Evolutionary conservation across 2,888 invertebrate species (phyloP).

Genomic region (Marasmarcha lunaedactyla): DNA sequence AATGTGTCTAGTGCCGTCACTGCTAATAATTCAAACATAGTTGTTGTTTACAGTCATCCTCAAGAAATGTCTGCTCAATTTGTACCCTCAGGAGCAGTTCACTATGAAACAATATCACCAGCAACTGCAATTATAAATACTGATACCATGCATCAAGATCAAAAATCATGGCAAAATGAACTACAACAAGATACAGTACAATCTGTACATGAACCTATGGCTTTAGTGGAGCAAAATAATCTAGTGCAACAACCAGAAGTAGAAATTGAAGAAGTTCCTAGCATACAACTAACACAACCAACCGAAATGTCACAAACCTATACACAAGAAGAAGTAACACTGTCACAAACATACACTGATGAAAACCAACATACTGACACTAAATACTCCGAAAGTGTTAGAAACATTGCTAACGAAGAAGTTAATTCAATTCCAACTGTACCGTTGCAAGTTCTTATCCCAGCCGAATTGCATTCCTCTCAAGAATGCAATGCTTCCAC

Average conservation of each 20-base stretch:
- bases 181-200: slow-evolving; percentile 17
- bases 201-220: neutral
- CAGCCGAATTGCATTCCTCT: neutral
- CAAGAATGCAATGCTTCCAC: neutral
- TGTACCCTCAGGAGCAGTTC: slow-evolving; percentile 48
- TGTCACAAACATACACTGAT: neutral
- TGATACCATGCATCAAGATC: slow-evolving; percentile 33
- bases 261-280: neutral
- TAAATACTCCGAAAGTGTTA: neutral
- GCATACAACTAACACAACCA: neutral
- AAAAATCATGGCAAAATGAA: slow-evolving; percentile 37
- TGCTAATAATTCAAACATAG: slow-evolving; percentile 71
- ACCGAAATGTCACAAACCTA: slow-evolving; percentile 5
- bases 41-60: slow-evolving; percentile 74
- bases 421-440: neutral
- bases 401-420: neutral
- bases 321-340: neutral
- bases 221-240: slow-evolving; percentile 7
- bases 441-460: neutral
- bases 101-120: slow-evolving; percentile 50
- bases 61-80: slow-evolving; percentile 69
- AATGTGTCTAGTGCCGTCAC: slow-evolving; percentile 61
- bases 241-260: neutral
- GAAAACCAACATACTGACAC: neutral
- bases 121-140: slow-evolving; percentile 58